Conservation (phyloP, 2,113 vertebrate genomes). For the Butorides virescens region DNA sequence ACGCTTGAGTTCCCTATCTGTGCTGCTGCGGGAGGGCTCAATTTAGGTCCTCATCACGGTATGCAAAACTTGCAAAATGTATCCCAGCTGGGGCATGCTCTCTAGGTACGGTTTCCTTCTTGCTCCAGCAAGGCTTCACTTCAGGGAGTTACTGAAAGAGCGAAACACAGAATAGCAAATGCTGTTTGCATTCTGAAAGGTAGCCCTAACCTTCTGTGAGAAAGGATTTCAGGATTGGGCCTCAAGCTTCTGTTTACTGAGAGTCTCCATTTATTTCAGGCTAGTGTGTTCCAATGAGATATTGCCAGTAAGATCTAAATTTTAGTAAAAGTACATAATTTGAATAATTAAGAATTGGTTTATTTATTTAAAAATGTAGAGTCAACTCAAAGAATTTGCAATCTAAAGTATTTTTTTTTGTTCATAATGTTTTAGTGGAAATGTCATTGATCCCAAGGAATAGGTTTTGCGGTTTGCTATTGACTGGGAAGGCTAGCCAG, state of each 20-base stretch:
- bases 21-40: neutral
- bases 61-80: constrained; percentile 20
- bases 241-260: neutral
- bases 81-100: neutral
- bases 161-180: neutral
- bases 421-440: neutral
- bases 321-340: neutral
- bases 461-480: neutral
- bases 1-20: neutral
- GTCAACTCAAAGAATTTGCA: neutral
- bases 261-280: neutral
- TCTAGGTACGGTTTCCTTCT: constrained; percentile 2
- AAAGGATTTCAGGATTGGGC: neutral
- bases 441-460: neutral
- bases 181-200: neutral
- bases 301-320: neutral
- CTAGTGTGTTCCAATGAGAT: neutral
- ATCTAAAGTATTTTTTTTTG: neutral
- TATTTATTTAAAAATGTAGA: neutral
- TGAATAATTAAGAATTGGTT: neutral
- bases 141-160: neutral
- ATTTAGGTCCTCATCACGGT: constrained; percentile 17
- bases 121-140: neutral
- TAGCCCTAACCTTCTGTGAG: neutral
- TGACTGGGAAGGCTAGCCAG: neutral